Base-by-base conservation (phyloP, 2,113 vertebrate species). In the Pterocles orientalis region DNA sequence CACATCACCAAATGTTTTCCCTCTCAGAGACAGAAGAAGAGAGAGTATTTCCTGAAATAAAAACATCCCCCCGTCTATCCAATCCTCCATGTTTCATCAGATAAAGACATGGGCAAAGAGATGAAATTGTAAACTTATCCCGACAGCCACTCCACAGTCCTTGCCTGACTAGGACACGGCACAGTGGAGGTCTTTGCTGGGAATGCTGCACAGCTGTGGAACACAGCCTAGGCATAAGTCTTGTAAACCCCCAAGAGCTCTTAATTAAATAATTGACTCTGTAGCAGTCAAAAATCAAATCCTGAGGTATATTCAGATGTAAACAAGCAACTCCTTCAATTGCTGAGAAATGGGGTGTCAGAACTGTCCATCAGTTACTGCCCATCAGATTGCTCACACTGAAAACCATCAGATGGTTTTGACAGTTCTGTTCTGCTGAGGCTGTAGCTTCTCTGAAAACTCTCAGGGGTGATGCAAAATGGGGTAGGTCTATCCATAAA, bases 141-240 rank as follows among this genome's bases (percentile, higher is more conserved):
- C 61, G 56, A 84, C 70, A 75, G 73, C 29, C 34, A 34, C 57
- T 48, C 31, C 25, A 6, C 23, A n/a, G 54, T 34, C n/a, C 20
- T 77, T 62, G 23, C 10, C 50, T 18, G 19, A 29, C 41, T 34
- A 34, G 43, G 33, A 47, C 12, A 6, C 5, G 8, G 47, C 64
- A 82, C 72, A 84, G 29, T 1, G 3, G 23, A 93, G 28, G 7
- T 83, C 39, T 68, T 72, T 23, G 2, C 53, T 47, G 18, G 65
- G 41, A 58, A n/a, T 7, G 7, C 19, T 65, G 45, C 26, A 9
- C 4, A 53, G 34, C 23, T 0, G 0, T 47, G 31, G 18, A 53
- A 56, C 18, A 12, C 68, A 43, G 73, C 12, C 18, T 15, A 45
- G n/a, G 34, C 34, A 78, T 17, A 1, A 7, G 20, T 25, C 20